phyloP scores from a whole-genome alignment of 2,888 invertebrate genomes.

The Serripes groenlandicus region DNA sequence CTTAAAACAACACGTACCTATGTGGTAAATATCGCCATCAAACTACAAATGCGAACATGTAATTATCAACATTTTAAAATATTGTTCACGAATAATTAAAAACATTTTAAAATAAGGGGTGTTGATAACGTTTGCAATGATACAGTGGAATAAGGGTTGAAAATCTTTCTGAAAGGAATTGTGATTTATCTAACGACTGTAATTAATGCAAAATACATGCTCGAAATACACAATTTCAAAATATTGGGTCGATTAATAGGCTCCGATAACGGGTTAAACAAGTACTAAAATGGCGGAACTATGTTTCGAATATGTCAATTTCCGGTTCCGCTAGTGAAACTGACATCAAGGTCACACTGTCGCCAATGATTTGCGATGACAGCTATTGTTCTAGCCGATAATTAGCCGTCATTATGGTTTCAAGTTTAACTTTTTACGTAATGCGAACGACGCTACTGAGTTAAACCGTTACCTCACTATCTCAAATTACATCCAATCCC shows the following conservation, averaged over 20 bases:
- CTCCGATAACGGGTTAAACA: slow-evolving; percentile 10
- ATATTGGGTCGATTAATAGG: not conserved
- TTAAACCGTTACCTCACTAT: too few relatives aligned
- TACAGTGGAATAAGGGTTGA: not conserved
- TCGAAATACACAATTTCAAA: slow-evolving; percentile 11
- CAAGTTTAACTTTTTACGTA: slow-evolving; percentile 7
- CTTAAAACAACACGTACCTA: too few relatives aligned
- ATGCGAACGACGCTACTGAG: too few relatives aligned
- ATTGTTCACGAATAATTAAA: too few relatives aligned
- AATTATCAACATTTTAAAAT: too few relatives aligned
- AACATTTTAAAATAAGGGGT: too few relatives aligned
- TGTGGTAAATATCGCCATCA: too few relatives aligned
- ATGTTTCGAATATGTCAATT: slow-evolving; percentile 3
- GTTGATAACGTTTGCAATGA: not conserved
- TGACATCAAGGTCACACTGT: slow-evolving; percentile 17
- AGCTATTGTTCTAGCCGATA: slow-evolving; percentile 7
- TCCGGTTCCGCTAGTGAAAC: slow-evolving; percentile 22
- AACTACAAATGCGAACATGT: too few relatives aligned
- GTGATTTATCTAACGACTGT: not conserved
- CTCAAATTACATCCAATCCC: too few relatives aligned
- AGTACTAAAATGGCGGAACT: slow-evolving; percentile 15
- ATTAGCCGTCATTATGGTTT: slow-evolving; percentile 21
- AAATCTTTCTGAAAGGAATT: not conserved
- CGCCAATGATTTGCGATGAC: slow-evolving; percentile 5
- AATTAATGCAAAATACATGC: slow-evolving; percentile 16